Conservation (phyloP, 2,888 invertebrate species). For the Rhagonycha lutea region DNA sequence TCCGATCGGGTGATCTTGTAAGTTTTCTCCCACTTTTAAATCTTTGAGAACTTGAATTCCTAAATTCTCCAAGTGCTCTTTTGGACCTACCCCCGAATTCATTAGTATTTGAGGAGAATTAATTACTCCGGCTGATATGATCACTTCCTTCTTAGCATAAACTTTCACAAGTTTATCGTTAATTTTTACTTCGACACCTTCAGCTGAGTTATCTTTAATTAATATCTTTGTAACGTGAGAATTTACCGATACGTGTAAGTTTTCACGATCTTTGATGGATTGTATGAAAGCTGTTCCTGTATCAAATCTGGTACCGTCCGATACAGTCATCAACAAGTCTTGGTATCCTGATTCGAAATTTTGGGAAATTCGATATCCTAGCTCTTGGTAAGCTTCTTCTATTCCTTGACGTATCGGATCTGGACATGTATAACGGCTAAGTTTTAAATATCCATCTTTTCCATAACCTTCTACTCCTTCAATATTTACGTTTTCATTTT, state of each 20-base stretch:
- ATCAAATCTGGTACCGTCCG: constrained; percentile 50
- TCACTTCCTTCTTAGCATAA: constrained; percentile 77
- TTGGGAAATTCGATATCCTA: constrained; percentile 58
- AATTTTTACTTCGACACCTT: constrained; percentile 52
- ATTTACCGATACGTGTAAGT: constrained; percentile 58
- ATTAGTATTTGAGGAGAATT: constrained; percentile 87
- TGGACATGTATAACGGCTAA: constrained; percentile 3
- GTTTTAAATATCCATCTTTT: constrained; percentile 16
- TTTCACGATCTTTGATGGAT: constrained; percentile 57
- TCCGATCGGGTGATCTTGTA: constrained; percentile 49
- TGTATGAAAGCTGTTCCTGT: constrained; percentile 53
- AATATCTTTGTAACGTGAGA: constrained; percentile 53
- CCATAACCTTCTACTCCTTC: constrained; percentile 22
- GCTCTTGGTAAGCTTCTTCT: constrained; percentile 18
- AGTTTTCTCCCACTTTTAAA: constrained; percentile 31
- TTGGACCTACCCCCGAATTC: constrained; percentile 61
- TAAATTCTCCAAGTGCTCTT: constrained; percentile 47
- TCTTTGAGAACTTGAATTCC: constrained; percentile 51
- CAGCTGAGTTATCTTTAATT: constrained; percentile 50
- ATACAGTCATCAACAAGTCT: constrained; percentile 37
- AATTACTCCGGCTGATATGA: constrained; percentile 87
- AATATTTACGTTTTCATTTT: constrained; percentile 73
- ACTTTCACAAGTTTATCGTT: constrained; percentile 39
- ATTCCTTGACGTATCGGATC: constrained; percentile 18
- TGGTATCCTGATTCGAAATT: constrained; percentile 57